These are phyloP conservation scores for Amphiprion clarkii DNA, from an alignment of 2,797 vertebrate genomes.

Conservation along the genomic window DNA sequence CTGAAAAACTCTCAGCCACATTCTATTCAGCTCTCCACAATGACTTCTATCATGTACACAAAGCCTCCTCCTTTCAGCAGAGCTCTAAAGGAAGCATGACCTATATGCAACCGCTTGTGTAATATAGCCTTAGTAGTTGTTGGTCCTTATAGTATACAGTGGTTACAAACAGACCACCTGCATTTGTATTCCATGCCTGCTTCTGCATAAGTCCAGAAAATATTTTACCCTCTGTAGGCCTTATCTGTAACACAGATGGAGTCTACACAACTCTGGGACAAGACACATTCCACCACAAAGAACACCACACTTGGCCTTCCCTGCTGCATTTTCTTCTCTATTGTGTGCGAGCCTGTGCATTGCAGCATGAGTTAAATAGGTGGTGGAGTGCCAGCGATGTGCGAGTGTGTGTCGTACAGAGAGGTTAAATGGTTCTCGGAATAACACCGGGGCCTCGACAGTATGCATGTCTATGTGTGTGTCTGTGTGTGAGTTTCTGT, in stretches of 20 bases:
- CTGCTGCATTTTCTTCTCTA: constrained; percentile 30
- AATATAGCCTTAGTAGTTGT: constrained; percentile 41
- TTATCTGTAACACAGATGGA: constrained; percentile 59
- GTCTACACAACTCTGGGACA: constrained; percentile 19
- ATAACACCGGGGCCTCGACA: constrained; percentile 39
- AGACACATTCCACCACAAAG: constrained; percentile 42
- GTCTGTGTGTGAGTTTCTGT: constrained; percentile 57
- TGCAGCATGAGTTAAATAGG: constrained; percentile 69
- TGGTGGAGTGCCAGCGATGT: constrained; percentile 63
- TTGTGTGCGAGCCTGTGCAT: constrained; percentile 42
- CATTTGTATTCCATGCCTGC: constrained; percentile 57
- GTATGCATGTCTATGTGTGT: constrained; percentile 21
- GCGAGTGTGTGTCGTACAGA: constrained; percentile 68
- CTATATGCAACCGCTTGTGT: constrained; percentile 41
- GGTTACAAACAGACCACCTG: constrained; percentile 44
- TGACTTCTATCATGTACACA: constrained; percentile 45
- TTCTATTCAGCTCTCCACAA: constrained; percentile 33
- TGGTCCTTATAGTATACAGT: constrained; percentile 24
- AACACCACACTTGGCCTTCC: constrained; percentile 34
- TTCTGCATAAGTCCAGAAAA: constrained; percentile 47
- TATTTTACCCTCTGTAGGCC: constrained; percentile 52
- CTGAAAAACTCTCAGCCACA: constrained; percentile 15
- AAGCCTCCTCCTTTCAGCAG: constrained; percentile 29
- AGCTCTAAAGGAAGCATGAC: constrained; percentile 39
- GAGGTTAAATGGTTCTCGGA: constrained; percentile 69